Base-by-base conservation (phyloP, 2,888 invertebrate species). In the Himalopsyche japonica region DNA sequence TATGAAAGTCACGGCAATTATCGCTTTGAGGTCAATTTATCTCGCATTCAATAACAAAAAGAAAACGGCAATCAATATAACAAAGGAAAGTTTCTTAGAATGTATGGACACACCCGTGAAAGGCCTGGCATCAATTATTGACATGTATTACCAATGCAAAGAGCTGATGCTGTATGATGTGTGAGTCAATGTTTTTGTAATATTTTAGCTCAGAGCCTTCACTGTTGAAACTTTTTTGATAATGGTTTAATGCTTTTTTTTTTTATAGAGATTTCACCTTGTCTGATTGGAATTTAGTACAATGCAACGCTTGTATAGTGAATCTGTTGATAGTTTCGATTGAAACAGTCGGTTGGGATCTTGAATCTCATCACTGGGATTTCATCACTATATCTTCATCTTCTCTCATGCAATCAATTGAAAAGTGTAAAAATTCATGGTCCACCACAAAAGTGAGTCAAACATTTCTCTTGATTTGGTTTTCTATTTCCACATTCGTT, bases 331-430 rank as follows among this genome's bases (percentile, higher is more conserved):
- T 89, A 18, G 86, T 87, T 24, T 87, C 91, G 77, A 89, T 93
- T 27, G 86, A 88, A 79, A 80, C 87, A 48, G 88, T 82, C 34
- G 91, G 90, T 84, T 90, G 90, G 91, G 86, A 88, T 10, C 88
- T 93, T 86, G 89, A 90, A 6, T 87, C 91, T 47, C 89, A 91
- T 86, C 93, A 94, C 88, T 97, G 97, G 96, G 97, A 97, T 91
- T 94, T 95, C 89, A 91, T 94, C 87, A 92, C 95, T 87, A 94
- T 97, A 89, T 93, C 94, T 82, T 90, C 96, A 43, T 94, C 94
- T 85, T 94, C 95, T 20, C 95, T 97, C 94, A 91, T 94, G 70
- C 89, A 93, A 89, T 93, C 93, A 87, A 87, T 94, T 87, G 88
- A 90, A 89, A 90, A 91, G 89, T 89, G 90, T 3, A 87, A 88